Base-by-base conservation (phyloP, 2,888 invertebrate species). In the Hedya salicella region DNA sequence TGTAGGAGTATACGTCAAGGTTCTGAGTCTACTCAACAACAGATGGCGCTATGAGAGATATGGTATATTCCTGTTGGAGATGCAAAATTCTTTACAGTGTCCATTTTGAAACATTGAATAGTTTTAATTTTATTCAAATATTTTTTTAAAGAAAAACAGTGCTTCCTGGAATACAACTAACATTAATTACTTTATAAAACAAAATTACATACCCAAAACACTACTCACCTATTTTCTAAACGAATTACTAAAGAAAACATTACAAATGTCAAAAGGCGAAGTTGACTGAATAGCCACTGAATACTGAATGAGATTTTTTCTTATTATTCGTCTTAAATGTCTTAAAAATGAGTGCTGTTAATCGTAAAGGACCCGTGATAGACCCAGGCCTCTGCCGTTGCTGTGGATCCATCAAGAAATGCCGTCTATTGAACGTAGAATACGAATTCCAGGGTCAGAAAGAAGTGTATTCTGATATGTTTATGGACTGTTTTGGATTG, bases 401-500 rank as follows among this genome's bases (percentile, higher is more conserved):
- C 64, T 78, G 78, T 62, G 71, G 78, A 53, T 62, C 75, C 44
- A 62, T 67, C 32, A 72, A 74, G 36, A 74, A 73, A 65, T 75
- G 73, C 25, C 73, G 78, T 46, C 67, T 78, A 17, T 68, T 78
- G 63, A 59, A 57, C 16, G 65, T 68, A 19, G 68, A 69, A 3
- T 78, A 73, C 56, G 65, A 59, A n/a, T 66, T 56, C 49, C 67
- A 65, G 0, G 61, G 68, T 8, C 69, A 49, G 57, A 71, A 67
- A 4, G 78, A 78, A 73, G 70, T 70, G 17, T 77, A 77, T 32
- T 36, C 60, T 0, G 68, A 72, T 21, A 73, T 77, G 70, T 62
- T 77, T 70, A 79, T 90, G 8, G 91, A 89, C 65, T 89, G 89
- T 74, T 90, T 87, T 71, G 90, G 91, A 13, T 76, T 90, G 65